Evolutionary conservation across 2,797 vertebrate species (phyloP), one percentile per base, ranked within the genome.

Genomic region (Orestias chungarensis): DNA sequence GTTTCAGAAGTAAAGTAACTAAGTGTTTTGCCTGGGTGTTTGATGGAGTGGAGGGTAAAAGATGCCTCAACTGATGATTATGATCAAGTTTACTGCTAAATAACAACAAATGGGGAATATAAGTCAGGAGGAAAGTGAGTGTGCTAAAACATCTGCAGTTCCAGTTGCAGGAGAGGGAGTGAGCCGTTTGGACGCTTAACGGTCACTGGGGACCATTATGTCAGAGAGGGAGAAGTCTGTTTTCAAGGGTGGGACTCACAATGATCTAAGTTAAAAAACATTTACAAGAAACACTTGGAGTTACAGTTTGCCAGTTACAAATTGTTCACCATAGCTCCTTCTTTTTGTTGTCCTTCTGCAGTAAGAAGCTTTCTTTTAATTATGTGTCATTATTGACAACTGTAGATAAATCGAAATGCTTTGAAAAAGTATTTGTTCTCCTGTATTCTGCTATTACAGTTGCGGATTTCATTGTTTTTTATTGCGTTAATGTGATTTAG

Each of bases 201-300:
- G 73, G 72, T 88, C 91, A 88, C 82, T 46, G 70, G 87, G 83
- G 90, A 88, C 76, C 76, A 84, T 92, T 84, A 91, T 86, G 88
- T 92, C 90, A 93, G 84, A 79, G 77, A 52, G 33, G 80, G 77
- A 91, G 78, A 81, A 81, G 86, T 87, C 88, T 91, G 82, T 92
- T 93, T 87, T 83, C 71, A 89, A 91, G 93, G 94, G 94, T 92
- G 94, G 93, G 90, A 90, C 92, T 87, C 86, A 78, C 71, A 82
- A 86, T 95, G 93, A 95, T 85, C 85, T 66, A 71, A 92, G 75
- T 65, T 86, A 88, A 78, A 76, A 94, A 93, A 87, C 84, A 94
- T 95, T 92, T 93, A 92, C 87, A 87, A 88, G 87, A 93, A 86
- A 84, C 89, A 83, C 85, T 85, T 81, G 76, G 68, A 81, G 47